phyloP scores from a whole-genome alignment of 2,113 vertebrate species.

The Amphiprion ocellaris region DNA sequence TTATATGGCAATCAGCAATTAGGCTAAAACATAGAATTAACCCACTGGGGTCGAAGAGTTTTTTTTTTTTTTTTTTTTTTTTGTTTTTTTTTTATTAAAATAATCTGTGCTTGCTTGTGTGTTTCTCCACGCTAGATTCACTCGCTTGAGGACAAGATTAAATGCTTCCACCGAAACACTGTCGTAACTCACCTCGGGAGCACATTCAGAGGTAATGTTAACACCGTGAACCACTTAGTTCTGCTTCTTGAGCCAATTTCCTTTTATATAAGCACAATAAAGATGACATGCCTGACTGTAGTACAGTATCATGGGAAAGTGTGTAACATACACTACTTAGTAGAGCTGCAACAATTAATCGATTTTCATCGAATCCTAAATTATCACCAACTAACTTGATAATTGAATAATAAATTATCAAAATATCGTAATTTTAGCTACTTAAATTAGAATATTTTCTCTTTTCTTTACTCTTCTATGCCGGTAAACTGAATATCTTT shows the following conservation, averaged over 20 bases:
- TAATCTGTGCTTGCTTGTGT: conserved; percentile 60
- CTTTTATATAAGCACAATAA: conserved; percentile 8
- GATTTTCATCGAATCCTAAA: no score
- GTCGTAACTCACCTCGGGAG: conserved; percentile 87
- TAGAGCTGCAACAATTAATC: no score
- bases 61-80: conserved; percentile 1
- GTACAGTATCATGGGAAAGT: not conserved
- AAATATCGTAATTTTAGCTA: no score
- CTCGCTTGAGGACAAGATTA: conserved; percentile 92
- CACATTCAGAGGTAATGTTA: conserved; percentile 86
- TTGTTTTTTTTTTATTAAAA: conserved; percentile 3
- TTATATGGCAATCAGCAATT: conserved; percentile 30
- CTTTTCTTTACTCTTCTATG: no score
- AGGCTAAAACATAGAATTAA: conserved; percentile 57
- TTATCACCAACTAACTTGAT: no score
- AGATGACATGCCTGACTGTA: not conserved
- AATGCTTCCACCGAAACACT: conserved; percentile 86
- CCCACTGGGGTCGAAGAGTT: conserved; percentile 32
- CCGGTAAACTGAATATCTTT: no score
- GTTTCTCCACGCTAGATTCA: conserved; percentile 78
- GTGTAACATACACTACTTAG: not conserved
- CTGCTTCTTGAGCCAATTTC: conserved; percentile 40
- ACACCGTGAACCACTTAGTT: conserved; percentile 59
- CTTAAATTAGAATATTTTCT: no score
- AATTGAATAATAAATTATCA: no score